Percentiles rank a stretch among this genome's conserved stretches.
Conservation (phyloP, 1,140 invertebrate species). For the Theocolax elegans region DNA sequence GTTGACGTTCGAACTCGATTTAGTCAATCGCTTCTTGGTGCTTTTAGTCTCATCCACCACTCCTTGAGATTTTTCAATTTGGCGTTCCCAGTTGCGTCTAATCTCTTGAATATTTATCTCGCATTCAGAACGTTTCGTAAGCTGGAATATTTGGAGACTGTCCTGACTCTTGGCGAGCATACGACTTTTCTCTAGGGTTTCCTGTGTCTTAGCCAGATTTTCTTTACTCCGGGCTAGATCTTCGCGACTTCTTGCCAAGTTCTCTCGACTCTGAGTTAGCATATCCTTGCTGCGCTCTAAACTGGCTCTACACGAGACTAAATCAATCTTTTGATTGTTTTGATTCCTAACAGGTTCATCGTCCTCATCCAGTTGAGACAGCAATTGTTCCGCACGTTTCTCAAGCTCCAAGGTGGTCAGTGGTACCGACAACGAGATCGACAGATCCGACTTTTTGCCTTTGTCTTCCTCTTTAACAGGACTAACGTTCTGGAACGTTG, state of each 20-base stretch:
- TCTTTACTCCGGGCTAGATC: slow-evolving; percentile 39
- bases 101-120: slow-evolving; percentile 56
- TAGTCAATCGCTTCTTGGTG: slow-evolving; percentile 8
- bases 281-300: slow-evolving; percentile 27
- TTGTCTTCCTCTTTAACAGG: slow-evolving; percentile 14
- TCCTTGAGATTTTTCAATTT: slow-evolving; percentile 47
- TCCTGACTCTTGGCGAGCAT: slow-evolving; percentile 51
- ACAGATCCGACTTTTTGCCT: neutral
- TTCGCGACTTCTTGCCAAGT: slow-evolving; percentile 42
- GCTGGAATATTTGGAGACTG: slow-evolving; percentile 40
- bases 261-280: slow-evolving; percentile 6
- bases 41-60: slow-evolving; percentile 5
- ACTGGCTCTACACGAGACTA: slow-evolving; percentile 1
- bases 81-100: slow-evolving; percentile 59
- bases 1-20: slow-evolving; percentile 14
- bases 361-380: slow-evolving; percentile 59
- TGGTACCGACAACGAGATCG: neutral
- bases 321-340: slow-evolving; percentile 16
- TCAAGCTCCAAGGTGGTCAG: slow-evolving; percentile 53
- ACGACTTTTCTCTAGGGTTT: slow-evolving; percentile 42
- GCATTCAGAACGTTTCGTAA: neutral
- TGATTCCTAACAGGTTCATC: slow-evolving; percentile 13
- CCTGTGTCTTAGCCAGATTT: slow-evolving; percentile 17
- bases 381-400: slow-evolving; percentile 55
- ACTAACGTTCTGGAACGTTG: neutral